Evolutionary conservation across 2,113 vertebrate genomes (phyloP).

Genomic region (Corynorhinus townsendii): DNA sequence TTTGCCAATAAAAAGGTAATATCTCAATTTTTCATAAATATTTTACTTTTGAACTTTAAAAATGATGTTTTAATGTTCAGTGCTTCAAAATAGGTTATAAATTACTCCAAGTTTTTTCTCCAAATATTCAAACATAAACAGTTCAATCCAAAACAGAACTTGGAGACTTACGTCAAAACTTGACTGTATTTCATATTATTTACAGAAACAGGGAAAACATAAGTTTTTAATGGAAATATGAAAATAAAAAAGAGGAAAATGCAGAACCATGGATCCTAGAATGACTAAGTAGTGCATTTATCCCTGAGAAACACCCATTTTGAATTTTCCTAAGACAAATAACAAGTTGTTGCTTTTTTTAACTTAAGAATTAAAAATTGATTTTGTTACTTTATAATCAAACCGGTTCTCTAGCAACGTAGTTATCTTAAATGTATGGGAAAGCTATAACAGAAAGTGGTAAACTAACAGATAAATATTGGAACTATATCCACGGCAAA

Average conservation of each 20-base stretch:
- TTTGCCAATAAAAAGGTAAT: not conserved
- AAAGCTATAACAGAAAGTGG: not conserved
- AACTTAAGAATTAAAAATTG: not conserved
- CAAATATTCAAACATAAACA: not conserved
- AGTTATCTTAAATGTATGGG: not conserved
- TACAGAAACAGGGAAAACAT: not conserved
- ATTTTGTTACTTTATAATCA: not conserved
- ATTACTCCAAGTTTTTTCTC: not conserved
- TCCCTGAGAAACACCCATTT: not conserved
- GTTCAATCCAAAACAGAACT: not conserved
- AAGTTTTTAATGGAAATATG: not conserved
- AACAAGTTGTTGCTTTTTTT: not conserved
- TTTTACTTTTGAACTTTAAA: slow-evolving; percentile 9
- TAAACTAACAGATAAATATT: not conserved
- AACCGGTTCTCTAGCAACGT: not conserved
- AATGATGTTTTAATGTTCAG: not conserved
- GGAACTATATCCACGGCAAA: not conserved
- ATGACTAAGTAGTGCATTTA: not conserved
- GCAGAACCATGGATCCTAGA: not conserved
- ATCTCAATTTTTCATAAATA: not conserved
- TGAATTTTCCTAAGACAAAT: not conserved
- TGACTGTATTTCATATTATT: slow-evolving; percentile 2
- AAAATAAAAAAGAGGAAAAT: not conserved
- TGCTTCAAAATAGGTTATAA: not conserved
- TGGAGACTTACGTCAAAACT: not conserved